Percentiles rank a stretch among this genome's conserved stretches.
These are phyloP conservation scores for Drusus annulatus DNA, from an alignment of 1,140 invertebrate species.

Conservation along the genomic window DNA sequence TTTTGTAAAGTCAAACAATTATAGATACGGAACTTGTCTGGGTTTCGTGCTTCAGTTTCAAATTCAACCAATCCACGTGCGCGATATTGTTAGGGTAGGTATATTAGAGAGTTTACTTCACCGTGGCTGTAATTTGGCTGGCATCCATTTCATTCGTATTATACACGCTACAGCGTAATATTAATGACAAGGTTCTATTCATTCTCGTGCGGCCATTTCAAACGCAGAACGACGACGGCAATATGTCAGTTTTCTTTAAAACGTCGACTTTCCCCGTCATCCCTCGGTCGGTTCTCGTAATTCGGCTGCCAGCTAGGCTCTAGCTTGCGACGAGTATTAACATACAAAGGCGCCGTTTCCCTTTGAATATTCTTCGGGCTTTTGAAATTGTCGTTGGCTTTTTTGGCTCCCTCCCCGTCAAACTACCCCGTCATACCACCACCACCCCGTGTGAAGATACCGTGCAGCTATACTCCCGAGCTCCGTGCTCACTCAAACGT, in stretches of 20 bases:
- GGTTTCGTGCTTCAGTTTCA: too few species aligned
- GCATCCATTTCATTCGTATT: too few species aligned
- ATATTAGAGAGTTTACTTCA: too few species aligned
- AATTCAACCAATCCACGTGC: too few species aligned
- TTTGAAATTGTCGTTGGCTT: constrained; percentile 1
- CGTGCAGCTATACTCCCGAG: not conserved
- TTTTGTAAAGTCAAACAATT: not conserved
- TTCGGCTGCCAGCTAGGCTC: not conserved
- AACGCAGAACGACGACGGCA: not conserved
- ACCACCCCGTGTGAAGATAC: not conserved
- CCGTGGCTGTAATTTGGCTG: too few species aligned
- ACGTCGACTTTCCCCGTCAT: not conserved
- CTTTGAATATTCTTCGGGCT: constrained; percentile 5
- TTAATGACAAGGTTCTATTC: not conserved
- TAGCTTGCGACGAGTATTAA: not conserved
- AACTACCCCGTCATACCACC: not conserved
- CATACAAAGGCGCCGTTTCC: constrained; percentile 16
- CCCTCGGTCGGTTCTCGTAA: not conserved
- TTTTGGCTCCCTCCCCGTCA: not conserved
- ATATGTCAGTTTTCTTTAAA: not conserved
- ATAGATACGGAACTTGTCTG: not conserved
- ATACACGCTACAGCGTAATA: not conserved
- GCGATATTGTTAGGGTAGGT: too few species aligned
- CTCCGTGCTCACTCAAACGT: not conserved
- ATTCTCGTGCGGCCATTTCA: not conserved